A percentile compares a stretch with the other conserved stretches of the same genome.
Conservation (phyloP, 2,113 vertebrate genomes). For the Noctilio leporinus region DNA sequence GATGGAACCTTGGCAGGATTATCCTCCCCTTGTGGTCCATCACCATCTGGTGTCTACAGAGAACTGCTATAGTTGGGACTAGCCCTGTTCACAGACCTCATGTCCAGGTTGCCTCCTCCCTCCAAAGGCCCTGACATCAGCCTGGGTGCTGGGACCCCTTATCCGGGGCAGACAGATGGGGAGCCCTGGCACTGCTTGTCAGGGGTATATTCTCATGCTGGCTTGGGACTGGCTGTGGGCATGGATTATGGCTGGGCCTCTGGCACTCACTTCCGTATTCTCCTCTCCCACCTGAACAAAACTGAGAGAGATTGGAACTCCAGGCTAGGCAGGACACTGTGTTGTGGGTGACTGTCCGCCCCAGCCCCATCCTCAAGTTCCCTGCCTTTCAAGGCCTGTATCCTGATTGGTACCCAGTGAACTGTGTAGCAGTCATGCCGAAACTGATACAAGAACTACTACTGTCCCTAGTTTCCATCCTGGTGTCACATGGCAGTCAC, state of each 20-base stretch:
- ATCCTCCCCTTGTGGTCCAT: background rate
- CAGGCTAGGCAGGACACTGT: background rate
- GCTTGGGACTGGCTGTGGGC: background rate
- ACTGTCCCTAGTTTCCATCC: background rate
- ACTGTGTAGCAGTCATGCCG: background rate
- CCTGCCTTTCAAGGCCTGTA: background rate
- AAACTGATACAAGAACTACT: background rate
- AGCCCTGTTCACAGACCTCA: background rate
- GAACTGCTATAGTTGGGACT: background rate
- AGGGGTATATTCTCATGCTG: background rate
- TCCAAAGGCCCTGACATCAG: background rate
- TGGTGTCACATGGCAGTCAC: background rate
- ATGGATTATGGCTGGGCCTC: background rate
- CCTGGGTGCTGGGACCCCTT: background rate
- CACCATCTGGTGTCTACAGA: background rate
- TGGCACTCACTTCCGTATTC: background rate
- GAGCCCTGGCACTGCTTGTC: background rate
- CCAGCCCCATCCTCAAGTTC: background rate
- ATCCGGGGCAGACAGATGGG: background rate
- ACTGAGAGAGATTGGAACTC: background rate
- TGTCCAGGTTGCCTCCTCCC: background rate
- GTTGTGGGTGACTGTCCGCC: background rate
- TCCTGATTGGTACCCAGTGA: background rate
- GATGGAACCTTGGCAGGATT: background rate
- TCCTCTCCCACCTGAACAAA: background rate